These are phyloP conservation scores for Brachionus koreanus DNA, from an alignment of 1,140 invertebrate species.

Conservation along the genomic window DNA sequence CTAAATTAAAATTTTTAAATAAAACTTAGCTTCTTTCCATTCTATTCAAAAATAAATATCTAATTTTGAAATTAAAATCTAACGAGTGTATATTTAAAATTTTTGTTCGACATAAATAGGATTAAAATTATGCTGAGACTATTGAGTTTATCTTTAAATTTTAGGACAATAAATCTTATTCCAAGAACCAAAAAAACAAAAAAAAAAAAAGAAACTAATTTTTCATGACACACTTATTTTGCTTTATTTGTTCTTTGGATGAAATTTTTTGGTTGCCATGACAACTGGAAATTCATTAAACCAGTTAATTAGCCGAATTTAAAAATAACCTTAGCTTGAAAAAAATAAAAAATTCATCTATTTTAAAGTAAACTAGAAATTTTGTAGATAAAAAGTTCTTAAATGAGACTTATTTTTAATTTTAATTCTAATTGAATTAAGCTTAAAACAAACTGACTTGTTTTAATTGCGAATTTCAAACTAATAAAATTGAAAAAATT, in stretches of 20 bases:
- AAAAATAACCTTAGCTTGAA: background rate
- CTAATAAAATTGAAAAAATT: background rate
- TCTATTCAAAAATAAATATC: background rate
- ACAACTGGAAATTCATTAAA: background rate
- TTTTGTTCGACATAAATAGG: background rate
- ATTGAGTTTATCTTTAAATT: background rate
- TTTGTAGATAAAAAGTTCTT: background rate
- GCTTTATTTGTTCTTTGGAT: background rate
- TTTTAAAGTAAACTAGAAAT: background rate
- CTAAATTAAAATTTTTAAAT: no score
- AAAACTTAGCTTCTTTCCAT: background rate
- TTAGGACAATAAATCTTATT: background rate
- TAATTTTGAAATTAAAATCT: background rate
- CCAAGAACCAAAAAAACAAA: background rate
- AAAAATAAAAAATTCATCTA: background rate
- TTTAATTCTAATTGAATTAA: background rate
- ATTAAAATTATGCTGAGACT: background rate
- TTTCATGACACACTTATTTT: background rate
- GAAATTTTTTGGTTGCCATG: constrained; percentile 2
- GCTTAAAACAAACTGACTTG: background rate
- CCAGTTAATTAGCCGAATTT: background rate
- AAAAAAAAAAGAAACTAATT: background rate
- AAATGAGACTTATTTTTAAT: background rate
- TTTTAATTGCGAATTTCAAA: background rate
- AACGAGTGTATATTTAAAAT: background rate